These are phyloP conservation scores for Spizaetus ornatus DNA, from an alignment of 2,113 vertebrate species.

Conservation along the genomic window DNA sequence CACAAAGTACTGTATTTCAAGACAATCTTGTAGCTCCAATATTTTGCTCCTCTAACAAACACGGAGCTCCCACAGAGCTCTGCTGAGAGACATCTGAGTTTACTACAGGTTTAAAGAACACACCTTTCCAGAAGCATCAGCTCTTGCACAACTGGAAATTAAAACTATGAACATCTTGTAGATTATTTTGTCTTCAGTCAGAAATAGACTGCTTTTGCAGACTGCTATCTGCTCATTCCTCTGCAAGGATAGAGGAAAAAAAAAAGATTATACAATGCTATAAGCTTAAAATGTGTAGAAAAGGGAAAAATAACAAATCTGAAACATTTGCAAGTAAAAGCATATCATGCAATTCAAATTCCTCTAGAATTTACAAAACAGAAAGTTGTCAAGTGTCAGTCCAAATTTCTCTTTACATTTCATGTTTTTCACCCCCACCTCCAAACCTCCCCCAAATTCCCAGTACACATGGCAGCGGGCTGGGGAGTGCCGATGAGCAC, in stretches of 20 bases:
- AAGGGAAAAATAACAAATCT: not conserved
- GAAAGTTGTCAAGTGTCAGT: not conserved
- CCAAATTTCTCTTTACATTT: not conserved
- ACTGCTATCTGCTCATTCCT: not conserved
- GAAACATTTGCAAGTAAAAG: slow-evolving; percentile 45
- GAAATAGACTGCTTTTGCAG: not conserved
- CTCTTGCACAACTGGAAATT: not conserved
- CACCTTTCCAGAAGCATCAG: not conserved
- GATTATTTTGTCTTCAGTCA: not conserved
- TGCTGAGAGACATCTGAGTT: not conserved
- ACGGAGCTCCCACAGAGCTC: not conserved
- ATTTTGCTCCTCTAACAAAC: not conserved
- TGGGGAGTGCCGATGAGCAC: not conserved
- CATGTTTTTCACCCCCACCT: not conserved
- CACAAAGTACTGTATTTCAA: not conserved
- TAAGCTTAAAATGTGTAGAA: not conserved
- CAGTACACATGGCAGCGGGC: not conserved
- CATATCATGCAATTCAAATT: slow-evolving; percentile 29
- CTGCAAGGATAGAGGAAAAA: not conserved
- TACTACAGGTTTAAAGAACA: not conserved
- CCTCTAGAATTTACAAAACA: not conserved
- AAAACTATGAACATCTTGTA: not conserved
- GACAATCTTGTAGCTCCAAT: not conserved
- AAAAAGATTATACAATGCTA: not conserved
- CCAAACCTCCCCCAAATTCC: not conserved